Evolutionary conservation across 2,113 vertebrate genomes (phyloP), one percentile per base, ranked within the genome.

Genomic region (Ploceus nigricollis): DNA sequence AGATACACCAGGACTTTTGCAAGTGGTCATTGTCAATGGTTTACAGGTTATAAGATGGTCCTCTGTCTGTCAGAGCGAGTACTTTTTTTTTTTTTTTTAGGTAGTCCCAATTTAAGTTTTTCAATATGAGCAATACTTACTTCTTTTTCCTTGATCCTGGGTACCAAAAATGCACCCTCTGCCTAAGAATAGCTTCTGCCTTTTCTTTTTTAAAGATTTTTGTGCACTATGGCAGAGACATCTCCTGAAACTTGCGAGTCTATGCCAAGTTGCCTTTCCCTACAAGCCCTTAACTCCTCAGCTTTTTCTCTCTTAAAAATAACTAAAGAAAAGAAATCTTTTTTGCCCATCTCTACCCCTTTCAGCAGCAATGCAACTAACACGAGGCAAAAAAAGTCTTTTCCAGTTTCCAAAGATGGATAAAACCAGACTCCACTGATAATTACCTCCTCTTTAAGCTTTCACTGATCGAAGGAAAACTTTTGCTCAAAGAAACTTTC

Each of bases 111-210:
- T 48, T n/a, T 28, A 78, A 69, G 15, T 10, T 61, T 37, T 65
- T 61, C 8, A 42, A n/a, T 40, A 23, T 22, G 39, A 86, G 17
- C 5, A 3, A 64, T 33, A 68, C 69, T 80, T 64, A 51, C 10
- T 17, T 56, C 12, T 75, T 58, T 56, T 53, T 35, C 6, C 13
- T 82, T 0, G 0, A 11, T 50, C 6, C 3, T 72, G 13, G 7
- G 25, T 60, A 76, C 4, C 7, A 77, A 72, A 72, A 60, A 35
- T 39, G 7, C 4, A 76, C 13, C 2, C 4, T 65, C 12, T 75
- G 19, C 13, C 13, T 39, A 37, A 58, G 16, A 72, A 50, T 7
- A 83, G 3, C 25, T 89, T 72, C 44, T 76, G 11, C 2, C 5
- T 22, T 83, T 66, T 44, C 28, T 65, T 64, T 81, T 77, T 39